Evolutionary conservation across 2,113 vertebrate species (phyloP).

Genomic region (Thunnus maccoyii): DNA sequence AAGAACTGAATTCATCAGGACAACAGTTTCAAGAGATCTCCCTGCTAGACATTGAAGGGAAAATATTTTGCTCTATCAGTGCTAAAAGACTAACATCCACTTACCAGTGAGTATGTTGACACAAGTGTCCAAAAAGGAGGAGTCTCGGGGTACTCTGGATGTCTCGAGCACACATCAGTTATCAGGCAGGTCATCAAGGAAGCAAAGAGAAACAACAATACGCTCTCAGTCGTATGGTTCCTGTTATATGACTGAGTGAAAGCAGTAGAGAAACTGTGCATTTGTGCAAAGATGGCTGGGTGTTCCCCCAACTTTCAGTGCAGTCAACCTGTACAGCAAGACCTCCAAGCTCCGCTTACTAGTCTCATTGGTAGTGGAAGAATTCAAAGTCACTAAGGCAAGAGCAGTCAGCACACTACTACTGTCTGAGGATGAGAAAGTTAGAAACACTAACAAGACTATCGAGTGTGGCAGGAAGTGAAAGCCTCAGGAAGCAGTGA

Average conservation of each 20-base stretch:
- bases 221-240: neutral
- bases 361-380: neutral
- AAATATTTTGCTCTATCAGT: too few relatives aligned
- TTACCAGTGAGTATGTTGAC: neutral
- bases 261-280: neutral
- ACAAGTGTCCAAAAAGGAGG: neutral
- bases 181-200: neutral
- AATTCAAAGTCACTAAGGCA: constrained; percentile 7
- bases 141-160: neutral
- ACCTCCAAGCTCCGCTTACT: neutral
- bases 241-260: neutral
- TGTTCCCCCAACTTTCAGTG: too few relatives aligned
- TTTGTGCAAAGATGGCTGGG: neutral
- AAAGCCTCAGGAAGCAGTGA: neutral
- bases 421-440: neutral
- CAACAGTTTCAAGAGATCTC: too few relatives aligned
- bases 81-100: neutral
- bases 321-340: neutral
- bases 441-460: neutral
- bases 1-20: too few relatives aligned
- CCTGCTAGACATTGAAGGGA: too few relatives aligned
- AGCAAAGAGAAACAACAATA: neutral
- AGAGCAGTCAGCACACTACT: neutral
- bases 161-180: neutral
- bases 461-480: neutral